Evolutionary conservation across 1,140 invertebrate species (phyloP).

Genomic region (Aphelenchoides avenae): DNA sequence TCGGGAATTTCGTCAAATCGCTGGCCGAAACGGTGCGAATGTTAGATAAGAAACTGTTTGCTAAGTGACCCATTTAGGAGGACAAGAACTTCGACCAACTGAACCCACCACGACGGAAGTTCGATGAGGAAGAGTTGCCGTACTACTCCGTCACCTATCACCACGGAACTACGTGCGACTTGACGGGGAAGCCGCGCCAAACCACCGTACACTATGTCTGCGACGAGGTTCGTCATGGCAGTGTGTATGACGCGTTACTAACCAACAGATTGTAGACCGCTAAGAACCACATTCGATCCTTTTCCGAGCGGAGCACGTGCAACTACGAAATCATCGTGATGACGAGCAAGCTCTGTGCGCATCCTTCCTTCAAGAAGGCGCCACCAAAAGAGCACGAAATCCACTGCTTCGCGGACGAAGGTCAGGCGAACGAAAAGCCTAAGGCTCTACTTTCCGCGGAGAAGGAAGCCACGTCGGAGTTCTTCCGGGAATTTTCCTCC

Average conservation of each 20-base stretch:
- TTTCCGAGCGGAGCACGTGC: constrained; percentile 87
- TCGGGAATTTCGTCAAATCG: constrained; percentile 22
- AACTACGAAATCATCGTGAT: constrained; percentile 86
- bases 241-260: too few relatives aligned
- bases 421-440: constrained; percentile 27
- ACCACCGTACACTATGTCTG: constrained; percentile 59
- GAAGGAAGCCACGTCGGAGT: constrained; percentile 12
- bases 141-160: constrained; percentile 63
- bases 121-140: constrained; percentile 79
- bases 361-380: constrained; percentile 76
- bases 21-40: constrained; percentile 13
- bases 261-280: too few relatives aligned
- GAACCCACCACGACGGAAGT: constrained; percentile 67
- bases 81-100: constrained; percentile 33
- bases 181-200: constrained; percentile 67
- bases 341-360: constrained; percentile 76
- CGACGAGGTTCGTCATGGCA: constrained; percentile 58
- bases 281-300: constrained; percentile 69
- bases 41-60: too few relatives aligned
- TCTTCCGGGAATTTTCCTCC: constrained; percentile 13
- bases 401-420: constrained; percentile 29
- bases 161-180: constrained; percentile 79
- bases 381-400: constrained; percentile 32
- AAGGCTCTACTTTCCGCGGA: constrained; percentile 24
- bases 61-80: constrained; percentile 27